phyloP scores from a whole-genome alignment of 2,113 vertebrate genomes.

The Chrysemys picta region DNA sequence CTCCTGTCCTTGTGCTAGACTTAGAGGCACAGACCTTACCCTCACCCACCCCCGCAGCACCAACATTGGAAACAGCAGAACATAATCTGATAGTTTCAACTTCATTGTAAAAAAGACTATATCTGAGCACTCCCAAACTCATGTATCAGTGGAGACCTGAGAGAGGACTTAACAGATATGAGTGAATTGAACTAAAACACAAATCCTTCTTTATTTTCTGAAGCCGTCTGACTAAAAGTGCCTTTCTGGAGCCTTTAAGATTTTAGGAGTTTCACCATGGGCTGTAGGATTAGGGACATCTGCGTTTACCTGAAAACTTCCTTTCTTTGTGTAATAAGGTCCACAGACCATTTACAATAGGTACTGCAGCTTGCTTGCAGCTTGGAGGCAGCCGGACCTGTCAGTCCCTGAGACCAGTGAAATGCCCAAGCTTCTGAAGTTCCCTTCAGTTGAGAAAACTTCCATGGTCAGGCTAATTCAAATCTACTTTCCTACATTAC shows the following conservation, averaged over 20 bases:
- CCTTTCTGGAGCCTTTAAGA: neutral
- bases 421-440: neutral
- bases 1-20: neutral
- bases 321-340: neutral
- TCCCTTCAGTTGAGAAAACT: neutral
- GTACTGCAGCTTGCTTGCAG: too few species aligned
- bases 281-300: neutral
- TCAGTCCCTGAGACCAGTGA: neutral
- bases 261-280: neutral
- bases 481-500: neutral
- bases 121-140: neutral
- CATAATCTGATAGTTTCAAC: fast-evolving
- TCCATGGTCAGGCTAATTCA: too few species aligned
- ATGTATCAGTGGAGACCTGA: neutral
- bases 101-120: neutral
- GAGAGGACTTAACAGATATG: too few species aligned
- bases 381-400: too few species aligned
- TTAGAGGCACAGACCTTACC: neutral
- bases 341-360: neutral
- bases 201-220: neutral
- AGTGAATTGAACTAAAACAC: neutral
- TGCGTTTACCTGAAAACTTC: neutral
- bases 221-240: neutral
- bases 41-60: fast-evolving
- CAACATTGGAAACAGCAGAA: neutral